phyloP scores from a whole-genome alignment of 2,888 invertebrate genomes.

The Lasioglossum oenotherae region DNA sequence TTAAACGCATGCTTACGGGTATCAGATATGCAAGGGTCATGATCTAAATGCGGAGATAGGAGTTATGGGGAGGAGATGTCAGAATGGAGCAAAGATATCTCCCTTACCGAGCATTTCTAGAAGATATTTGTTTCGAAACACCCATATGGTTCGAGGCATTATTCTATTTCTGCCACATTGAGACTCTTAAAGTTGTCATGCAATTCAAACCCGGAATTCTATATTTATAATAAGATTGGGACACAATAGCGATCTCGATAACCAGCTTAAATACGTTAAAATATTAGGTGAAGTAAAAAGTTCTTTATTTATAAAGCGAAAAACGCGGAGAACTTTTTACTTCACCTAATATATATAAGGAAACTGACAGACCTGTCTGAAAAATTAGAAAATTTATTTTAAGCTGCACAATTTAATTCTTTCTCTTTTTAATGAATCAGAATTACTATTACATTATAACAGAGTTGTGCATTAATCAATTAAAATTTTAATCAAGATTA shows the following conservation, averaged over 20 bases:
- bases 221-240: not conserved
- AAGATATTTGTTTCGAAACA: slow-evolving; percentile 10
- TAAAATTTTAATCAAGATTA: too few species aligned
- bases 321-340: too few species aligned
- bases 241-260: not conserved
- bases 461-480: too few species aligned
- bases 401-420: not conserved
- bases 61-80: slow-evolving; percentile 22
- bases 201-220: not conserved
- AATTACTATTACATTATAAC: too few species aligned
- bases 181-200: not conserved
- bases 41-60: not conserved
- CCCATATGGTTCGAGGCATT: not conserved
- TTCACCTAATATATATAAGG: not conserved
- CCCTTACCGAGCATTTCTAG: slow-evolving; percentile 7
- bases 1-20: slow-evolving; percentile 18
- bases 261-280: not conserved
- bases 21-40: slow-evolving; percentile 22
- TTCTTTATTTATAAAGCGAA: too few species aligned
- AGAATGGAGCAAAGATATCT: slow-evolving; percentile 24
- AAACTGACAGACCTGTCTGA: not conserved
- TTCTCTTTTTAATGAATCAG: too few species aligned
- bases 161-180: not conserved
- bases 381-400: not conserved
- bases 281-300: too few species aligned